Base-by-base conservation (phyloP, 2,113 vertebrate genomes). In the Aptenodytes forsteri region DNA sequence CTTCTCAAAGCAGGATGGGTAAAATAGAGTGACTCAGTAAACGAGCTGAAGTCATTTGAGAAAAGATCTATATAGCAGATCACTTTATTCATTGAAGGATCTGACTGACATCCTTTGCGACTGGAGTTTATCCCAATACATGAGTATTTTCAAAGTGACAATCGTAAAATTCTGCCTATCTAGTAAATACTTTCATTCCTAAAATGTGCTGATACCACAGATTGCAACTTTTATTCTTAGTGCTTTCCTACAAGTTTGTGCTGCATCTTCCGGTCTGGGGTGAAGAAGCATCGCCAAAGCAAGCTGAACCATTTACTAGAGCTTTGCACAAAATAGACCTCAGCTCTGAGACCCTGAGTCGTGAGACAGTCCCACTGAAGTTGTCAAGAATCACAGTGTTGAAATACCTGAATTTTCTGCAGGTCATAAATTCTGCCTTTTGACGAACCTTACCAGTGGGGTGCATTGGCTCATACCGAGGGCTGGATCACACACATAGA, bases 1-100 rank as follows among this genome's bases (percentile, higher is more conserved):
- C 87, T 95, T 85, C 94, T 85, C 89, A 91, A 42, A 91, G 87
- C 66, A 58, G 83, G 87, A 46, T 22, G 54, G 40, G 62, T 91
- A 84, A 87, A 96, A 87, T 2, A 78, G 69, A 71, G 56, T 55
- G 80, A 92, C 81, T 95, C 44, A 18, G 79, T 91, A 93, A 89
- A 91, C 70, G 42, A 91, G 78, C 56, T 88, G 54, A 93, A 94
- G 69, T 44, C 34, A 61, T 92, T 82, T 71, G 77, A 84, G 14
- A 9, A 62, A 75, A 78, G 54, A 69, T 54, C 61, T 92, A 4
- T 90, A 40, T 36, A 95, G 71, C 58, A 87, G n/a, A 89, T 72
- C 36, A 25, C 44, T 95, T 84, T 87, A 46, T 77, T 87, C 46
- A 47, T 73, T 16, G 50, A 72, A 89, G 13, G 49, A 66, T 83